Percentiles rank a stretch among this genome's conserved stretches.
Conservation (phyloP, 2,888 invertebrate species). For the Sesamia inferens region DNA sequence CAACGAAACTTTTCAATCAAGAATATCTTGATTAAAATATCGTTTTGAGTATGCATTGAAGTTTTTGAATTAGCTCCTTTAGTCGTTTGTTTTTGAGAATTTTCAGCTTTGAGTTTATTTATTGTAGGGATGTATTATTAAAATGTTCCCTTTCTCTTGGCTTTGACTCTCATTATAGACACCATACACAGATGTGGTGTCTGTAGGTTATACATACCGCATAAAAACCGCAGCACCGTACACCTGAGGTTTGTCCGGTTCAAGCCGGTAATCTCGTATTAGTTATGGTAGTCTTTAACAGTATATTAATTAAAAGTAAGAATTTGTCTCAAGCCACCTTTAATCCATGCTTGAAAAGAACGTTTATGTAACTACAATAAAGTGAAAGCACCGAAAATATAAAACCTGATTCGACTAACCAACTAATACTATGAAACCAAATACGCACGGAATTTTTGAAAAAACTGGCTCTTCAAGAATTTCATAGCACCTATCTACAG, state of each 20-base stretch:
- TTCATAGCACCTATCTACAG: slow-evolving; percentile 7
- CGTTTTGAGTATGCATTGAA: slow-evolving; percentile 63
- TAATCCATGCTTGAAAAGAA: background rate
- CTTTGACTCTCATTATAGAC: no score
- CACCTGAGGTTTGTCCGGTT: background rate
- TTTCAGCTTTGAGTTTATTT: background rate
- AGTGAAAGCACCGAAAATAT: background rate
- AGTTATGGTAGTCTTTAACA: background rate
- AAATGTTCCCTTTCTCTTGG: background rate
- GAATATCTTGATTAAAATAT: slow-evolving; percentile 59
- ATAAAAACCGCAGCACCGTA: background rate
- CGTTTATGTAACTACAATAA: background rate
- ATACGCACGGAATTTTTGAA: background rate
- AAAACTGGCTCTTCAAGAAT: slow-evolving; percentile 14
- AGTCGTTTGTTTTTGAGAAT: background rate
- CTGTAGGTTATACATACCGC: background rate
- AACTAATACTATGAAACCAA: background rate
- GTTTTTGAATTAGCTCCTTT: slow-evolving; percentile 53
- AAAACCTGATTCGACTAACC: background rate
- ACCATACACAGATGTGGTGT: background rate
- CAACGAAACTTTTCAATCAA: slow-evolving; percentile 70
- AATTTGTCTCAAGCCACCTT: background rate
- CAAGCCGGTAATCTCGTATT: background rate
- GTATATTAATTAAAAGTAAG: background rate
- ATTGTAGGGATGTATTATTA: background rate